Evolutionary conservation across 2,888 invertebrate genomes (phyloP), one percentile per base, ranked within the genome.

Genomic region (Cylloceria caligata): DNA sequence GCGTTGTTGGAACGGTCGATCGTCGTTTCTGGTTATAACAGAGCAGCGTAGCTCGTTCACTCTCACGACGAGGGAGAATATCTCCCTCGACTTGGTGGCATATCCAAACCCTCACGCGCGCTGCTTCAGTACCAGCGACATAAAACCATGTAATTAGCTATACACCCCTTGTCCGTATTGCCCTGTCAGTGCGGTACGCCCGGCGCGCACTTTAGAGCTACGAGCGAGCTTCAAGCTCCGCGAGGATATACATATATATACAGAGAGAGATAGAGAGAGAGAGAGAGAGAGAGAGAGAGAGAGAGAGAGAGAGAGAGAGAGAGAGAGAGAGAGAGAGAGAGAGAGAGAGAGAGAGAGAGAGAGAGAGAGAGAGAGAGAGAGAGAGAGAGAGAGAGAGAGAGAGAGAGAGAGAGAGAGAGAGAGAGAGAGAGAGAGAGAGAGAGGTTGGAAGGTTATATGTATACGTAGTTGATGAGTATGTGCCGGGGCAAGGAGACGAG

Each of bases 131-230:
- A 86, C 75, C 79, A 82, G 87, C 87, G 87, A 89, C 88, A 89
- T 90, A 91, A 91, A 92, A 92, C 89, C 91, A 86, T 91, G 91
- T 90, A 91, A 92, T 92, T 92, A 92, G 92, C 92, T 89, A 89
- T 90, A 90, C 88, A 88, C 87, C 89, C 89, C 90, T 91, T 89
- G 90, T 88, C 88, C 88, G 88, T 90, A 90, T 90, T 90, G 89
- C 90, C 87, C 89, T 89, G 89, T 88, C 88, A 87, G 87, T 89
- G 86, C 86, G 85, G 88, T 86, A 64, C 82, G 79, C 82, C 60
- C 49, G 79, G 78, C 77, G 87, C 86, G 89, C 89, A 89, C 90
- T 92, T 91, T 89, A 89, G 88, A 85, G 79, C 49, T 67, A 81
- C 78, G 80, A 69, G 82, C 77, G 77, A 69, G 74, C 68, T 79